phyloP scores from a whole-genome alignment of 2,113 vertebrate species.

The Aegotheles bennettii region DNA sequence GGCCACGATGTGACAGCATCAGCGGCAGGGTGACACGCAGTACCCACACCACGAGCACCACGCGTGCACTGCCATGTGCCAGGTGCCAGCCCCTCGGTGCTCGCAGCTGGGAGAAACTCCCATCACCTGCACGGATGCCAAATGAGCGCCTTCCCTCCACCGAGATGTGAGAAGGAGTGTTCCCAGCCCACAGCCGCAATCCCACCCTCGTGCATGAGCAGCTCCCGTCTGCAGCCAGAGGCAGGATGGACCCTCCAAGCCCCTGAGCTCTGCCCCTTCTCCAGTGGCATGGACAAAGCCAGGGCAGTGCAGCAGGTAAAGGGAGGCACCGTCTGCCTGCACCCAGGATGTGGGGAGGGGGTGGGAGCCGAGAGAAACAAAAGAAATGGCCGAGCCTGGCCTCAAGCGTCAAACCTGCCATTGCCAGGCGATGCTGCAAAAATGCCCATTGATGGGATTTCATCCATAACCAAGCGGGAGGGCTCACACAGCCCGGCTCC shows the following conservation, averaged over 20 bases:
- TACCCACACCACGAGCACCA: accelerated
- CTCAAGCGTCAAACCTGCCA: not conserved
- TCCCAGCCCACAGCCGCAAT: not conserved
- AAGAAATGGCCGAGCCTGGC: not conserved
- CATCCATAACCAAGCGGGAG: not conserved
- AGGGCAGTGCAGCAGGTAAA: not conserved
- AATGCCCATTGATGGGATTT: conserved; percentile 36
- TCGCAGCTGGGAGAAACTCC: not conserved
- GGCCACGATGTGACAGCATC: accelerated
- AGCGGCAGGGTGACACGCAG: accelerated
- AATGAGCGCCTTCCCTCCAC: not conserved
- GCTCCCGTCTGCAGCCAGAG: not conserved
- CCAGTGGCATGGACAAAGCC: accelerated
- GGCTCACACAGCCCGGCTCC: not conserved
- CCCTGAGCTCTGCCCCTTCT: not conserved
- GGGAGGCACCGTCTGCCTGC: accelerated
- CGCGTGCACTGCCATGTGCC: accelerated
- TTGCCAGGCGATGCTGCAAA: not conserved
- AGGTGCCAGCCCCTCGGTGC: accelerated
- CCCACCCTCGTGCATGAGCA: accelerated
- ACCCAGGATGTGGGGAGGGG: not conserved
- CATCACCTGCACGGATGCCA: not conserved
- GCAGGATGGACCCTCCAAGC: not conserved
- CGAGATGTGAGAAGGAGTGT: not conserved
- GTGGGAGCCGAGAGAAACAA: not conserved